A percentile compares a stretch with the other conserved stretches of the same genome.
Evolutionary conservation across 1,140 invertebrate species (phyloP).

Genomic region (Melitaea cinxia): DNA sequence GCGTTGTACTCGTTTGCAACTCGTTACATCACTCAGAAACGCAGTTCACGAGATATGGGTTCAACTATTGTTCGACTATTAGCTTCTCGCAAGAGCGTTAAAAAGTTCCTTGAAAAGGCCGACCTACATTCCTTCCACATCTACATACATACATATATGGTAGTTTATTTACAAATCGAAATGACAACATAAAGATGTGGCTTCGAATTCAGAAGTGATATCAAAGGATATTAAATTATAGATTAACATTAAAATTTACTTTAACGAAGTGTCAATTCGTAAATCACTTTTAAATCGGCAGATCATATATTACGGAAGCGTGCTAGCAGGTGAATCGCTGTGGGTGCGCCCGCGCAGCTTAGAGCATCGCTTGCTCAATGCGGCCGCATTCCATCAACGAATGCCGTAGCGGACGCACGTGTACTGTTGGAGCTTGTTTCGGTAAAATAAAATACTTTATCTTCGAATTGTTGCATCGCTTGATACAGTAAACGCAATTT

Average conservation of each 20-base stretch:
- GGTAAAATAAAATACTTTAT: neutral
- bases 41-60: conserved; percentile 1
- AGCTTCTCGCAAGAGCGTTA: neutral
- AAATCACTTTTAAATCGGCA: conserved; percentile 27
- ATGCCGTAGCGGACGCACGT: conserved; percentile 42
- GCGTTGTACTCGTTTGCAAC: conserved; percentile 24
- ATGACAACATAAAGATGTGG: no score
- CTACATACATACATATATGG: neutral
- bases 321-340: conserved; percentile 51
- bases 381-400: conserved; percentile 59
- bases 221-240: neutral
- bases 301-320: conserved; percentile 54
- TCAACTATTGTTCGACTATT: neutral
- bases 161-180: no score
- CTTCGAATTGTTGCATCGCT: neutral
- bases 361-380: conserved; percentile 57
- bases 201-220: neutral
- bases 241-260: neutral
- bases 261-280: conserved; percentile 7
- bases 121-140: neutral
- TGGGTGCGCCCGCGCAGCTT: conserved; percentile 53
- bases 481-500: neutral
- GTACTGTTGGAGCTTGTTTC: neutral
- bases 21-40: conserved; percentile 14
- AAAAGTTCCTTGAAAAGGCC: neutral